Evolutionary conservation across 2,888 invertebrate genomes (phyloP).

Genomic region (Dynastes hyllus): DNA sequence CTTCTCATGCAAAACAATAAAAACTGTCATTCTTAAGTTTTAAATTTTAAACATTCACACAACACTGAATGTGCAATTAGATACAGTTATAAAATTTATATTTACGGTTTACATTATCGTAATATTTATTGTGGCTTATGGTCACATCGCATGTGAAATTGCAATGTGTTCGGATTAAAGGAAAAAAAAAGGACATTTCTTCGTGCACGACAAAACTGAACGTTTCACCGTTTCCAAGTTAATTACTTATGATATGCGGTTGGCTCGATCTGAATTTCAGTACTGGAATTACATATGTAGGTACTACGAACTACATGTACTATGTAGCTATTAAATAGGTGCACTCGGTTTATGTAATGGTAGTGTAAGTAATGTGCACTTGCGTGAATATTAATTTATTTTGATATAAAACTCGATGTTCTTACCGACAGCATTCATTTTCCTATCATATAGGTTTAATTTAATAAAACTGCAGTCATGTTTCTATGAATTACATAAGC

Average conservation of each 20-base stretch:
- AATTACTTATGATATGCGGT: constrained; percentile 49
- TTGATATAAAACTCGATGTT: too few relatives aligned
- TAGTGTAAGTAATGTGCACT: neutral
- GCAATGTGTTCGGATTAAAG: constrained; percentile 50
- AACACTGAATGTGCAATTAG: constrained; percentile 16
- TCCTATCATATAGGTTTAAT: too few relatives aligned
- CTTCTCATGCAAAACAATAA: constrained; percentile 29
- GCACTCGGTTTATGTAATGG: neutral
- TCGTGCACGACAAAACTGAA: constrained; percentile 44
- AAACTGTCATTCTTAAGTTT: constrained; percentile 36
- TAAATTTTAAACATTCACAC: constrained; percentile 33
- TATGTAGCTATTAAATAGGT: neutral
- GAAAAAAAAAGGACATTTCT: constrained; percentile 42
- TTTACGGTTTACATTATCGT: constrained; percentile 49
- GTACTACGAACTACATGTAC: neutral
- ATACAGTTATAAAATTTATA: constrained; percentile 50
- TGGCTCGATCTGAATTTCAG: constrained; percentile 31
- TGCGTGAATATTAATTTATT: neutral
- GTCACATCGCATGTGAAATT: constrained; percentile 51
- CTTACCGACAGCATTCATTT: too few relatives aligned
- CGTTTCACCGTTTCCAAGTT: constrained; percentile 46
- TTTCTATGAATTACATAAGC: too few relatives aligned
- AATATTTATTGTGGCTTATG: constrained; percentile 47
- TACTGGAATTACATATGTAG: neutral
- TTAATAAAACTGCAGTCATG: too few relatives aligned